phyloP scores from a whole-genome alignment of 2,113 vertebrate species.

The Semnornis frantzii region DNA sequence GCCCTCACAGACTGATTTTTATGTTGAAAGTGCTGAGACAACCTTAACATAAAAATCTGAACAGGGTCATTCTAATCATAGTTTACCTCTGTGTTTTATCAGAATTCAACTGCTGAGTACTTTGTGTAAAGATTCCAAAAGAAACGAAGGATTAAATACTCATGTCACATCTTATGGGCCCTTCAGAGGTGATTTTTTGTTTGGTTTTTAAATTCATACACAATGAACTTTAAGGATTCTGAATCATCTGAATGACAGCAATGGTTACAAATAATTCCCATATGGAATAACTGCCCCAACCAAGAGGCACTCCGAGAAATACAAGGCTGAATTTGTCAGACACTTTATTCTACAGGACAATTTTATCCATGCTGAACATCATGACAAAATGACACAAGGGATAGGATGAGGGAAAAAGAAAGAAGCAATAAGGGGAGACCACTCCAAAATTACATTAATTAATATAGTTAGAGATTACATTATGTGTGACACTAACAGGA shows the following conservation, averaged over 20 bases:
- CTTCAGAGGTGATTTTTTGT: constrained; percentile 51
- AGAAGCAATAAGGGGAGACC: background rate
- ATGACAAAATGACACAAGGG: constrained; percentile 16
- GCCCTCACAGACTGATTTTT: constrained; percentile 5
- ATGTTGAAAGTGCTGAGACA: constrained; percentile 42
- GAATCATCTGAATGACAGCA: background rate
- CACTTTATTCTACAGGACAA: background rate
- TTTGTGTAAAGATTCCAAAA: constrained; percentile 41
- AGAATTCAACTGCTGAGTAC: constrained; percentile 53
- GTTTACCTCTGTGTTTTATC: constrained; percentile 68
- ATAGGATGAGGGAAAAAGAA: background rate
- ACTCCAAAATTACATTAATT: constrained; percentile 43
- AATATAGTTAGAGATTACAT: constrained; percentile 7
- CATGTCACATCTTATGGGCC: constrained; percentile 7
- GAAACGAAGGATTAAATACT: constrained; percentile 48
- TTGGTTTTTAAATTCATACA: constrained; percentile 33
- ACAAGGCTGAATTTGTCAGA: constrained; percentile 11
- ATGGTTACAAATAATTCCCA: background rate
- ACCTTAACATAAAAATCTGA: constrained; percentile 34
- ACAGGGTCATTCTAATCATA: constrained; percentile 27
- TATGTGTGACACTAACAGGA: constrained; percentile 1
- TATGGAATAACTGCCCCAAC: background rate
- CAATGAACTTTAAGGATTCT: background rate
- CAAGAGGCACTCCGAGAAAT: background rate
- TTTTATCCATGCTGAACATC: constrained; percentile 23